Conservation (phyloP, 2,797 vertebrate genomes). For the Girardinus metallicus region DNA sequence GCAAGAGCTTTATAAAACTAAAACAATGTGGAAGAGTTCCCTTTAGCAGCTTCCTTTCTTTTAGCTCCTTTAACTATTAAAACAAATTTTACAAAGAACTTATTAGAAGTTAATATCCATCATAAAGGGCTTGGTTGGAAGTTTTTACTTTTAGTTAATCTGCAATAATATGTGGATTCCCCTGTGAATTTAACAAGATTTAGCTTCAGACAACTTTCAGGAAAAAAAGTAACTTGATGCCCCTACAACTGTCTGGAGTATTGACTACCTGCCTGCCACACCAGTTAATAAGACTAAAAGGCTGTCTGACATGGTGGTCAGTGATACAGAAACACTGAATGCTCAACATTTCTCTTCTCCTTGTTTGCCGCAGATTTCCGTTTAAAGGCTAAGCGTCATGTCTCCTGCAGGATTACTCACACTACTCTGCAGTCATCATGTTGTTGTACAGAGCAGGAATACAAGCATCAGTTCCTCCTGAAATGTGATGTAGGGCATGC, state of each 20-base stretch:
- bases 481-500: neutral
- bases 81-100: neutral
- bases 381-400: neutral
- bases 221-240: neutral
- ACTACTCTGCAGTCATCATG: neutral
- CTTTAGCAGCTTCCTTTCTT: neutral
- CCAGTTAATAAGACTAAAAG: constrained; percentile 3
- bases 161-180: neutral
- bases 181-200: neutral
- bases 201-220: neutral
- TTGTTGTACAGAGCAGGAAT: neutral
- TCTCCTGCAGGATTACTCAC: neutral
- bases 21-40: neutral
- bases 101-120: neutral
- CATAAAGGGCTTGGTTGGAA: neutral
- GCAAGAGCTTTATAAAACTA: neutral
- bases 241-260: neutral
- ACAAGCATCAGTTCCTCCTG: neutral
- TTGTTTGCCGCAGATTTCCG: neutral
- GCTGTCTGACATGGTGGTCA: constrained; percentile 6
- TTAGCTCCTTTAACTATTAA: neutral
- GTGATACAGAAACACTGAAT: neutral
- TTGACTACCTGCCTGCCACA: constrained; percentile 5
- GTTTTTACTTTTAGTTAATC: neutral
- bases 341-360: constrained; percentile 1